Conservation (phyloP, 2,113 vertebrate species). For the Thermophis baileyi region DNA sequence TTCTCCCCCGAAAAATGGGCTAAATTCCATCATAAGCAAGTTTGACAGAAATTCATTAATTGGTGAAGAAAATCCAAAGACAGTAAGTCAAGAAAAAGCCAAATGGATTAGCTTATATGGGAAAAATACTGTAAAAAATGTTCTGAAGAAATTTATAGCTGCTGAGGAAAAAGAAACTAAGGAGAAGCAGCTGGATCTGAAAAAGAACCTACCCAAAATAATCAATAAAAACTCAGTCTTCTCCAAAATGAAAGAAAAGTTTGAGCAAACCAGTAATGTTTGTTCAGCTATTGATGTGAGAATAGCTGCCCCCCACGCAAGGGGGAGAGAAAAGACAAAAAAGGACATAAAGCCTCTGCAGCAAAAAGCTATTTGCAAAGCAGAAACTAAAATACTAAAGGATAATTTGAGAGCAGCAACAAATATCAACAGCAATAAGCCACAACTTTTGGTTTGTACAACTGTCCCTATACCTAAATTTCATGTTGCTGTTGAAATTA, state of each 20-base stretch:
- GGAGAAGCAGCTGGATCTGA: constrained; percentile 32
- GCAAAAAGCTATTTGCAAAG: constrained; percentile 52
- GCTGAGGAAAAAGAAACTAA: constrained; percentile 73
- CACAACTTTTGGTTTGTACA: constrained; percentile 59
- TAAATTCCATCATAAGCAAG: constrained; percentile 55
- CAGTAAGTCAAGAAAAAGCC: constrained; percentile 10
- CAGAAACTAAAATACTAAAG: constrained; percentile 52
- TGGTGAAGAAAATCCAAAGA: constrained; percentile 20
- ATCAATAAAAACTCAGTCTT: constrained; percentile 65
- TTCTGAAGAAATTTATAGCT: constrained; percentile 79
- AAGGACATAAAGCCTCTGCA: constrained; percentile 21
- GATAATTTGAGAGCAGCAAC: constrained; percentile 48
- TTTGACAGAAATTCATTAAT: constrained; percentile 51
- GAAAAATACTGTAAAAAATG: constrained; percentile 74
- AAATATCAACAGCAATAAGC: constrained; percentile 43
- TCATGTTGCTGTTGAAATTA: constrained; percentile 62
- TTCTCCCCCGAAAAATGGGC: constrained; percentile 29
- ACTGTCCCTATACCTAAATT: constrained; percentile 52
- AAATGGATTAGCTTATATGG: constrained; percentile 37
- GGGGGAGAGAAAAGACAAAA: constrained; percentile 42
- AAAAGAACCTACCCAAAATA: constrained; percentile 49
- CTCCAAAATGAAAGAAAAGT: constrained; percentile 74
- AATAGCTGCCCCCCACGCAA: constrained; percentile 4
- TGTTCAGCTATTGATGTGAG: constrained; percentile 56
- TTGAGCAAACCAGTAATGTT: constrained; percentile 72